These are phyloP conservation scores for Zalophus californianus DNA, from an alignment of 2,797 vertebrate genomes.

Conservation along the genomic window DNA sequence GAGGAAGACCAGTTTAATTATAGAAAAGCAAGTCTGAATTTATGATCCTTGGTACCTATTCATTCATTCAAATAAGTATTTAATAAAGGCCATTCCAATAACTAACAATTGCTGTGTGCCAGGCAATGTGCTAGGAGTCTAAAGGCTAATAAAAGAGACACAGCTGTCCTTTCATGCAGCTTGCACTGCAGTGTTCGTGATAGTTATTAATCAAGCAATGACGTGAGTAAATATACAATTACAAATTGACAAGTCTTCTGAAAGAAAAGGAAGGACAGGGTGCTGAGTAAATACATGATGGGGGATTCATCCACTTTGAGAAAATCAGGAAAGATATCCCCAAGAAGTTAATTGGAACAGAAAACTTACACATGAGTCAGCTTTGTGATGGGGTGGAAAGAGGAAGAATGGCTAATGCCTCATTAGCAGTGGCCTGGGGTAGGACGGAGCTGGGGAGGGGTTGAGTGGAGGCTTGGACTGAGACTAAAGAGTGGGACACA, in stretches of 20 bases:
- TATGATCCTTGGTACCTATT: not conserved
- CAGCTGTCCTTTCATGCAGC: not conserved
- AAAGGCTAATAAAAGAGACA: not conserved
- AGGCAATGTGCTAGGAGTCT: not conserved
- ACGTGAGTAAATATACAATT: not conserved
- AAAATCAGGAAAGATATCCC: not conserved
- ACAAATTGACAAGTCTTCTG: not conserved
- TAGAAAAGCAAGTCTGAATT: not conserved
- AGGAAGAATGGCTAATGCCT: not conserved
- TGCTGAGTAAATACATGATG: too few species aligned
- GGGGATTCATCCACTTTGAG: not conserved
- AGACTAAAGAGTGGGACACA: not conserved
- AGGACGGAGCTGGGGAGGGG: not conserved
- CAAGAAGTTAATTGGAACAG: not conserved
- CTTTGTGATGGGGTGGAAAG: not conserved
- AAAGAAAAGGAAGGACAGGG: not conserved
- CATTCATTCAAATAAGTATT: not conserved
- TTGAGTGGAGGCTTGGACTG: not conserved
- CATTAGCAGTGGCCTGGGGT: not conserved
- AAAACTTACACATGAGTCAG: not conserved
- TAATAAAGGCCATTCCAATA: not conserved
- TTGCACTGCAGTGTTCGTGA: not conserved
- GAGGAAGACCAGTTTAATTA: not conserved
- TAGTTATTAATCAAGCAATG: not conserved
- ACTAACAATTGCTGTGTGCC: too few species aligned